These are phyloP conservation scores for Criorhina ranunculi DNA, from an alignment of 2,888 invertebrate genomes.

Conservation along the genomic window DNA sequence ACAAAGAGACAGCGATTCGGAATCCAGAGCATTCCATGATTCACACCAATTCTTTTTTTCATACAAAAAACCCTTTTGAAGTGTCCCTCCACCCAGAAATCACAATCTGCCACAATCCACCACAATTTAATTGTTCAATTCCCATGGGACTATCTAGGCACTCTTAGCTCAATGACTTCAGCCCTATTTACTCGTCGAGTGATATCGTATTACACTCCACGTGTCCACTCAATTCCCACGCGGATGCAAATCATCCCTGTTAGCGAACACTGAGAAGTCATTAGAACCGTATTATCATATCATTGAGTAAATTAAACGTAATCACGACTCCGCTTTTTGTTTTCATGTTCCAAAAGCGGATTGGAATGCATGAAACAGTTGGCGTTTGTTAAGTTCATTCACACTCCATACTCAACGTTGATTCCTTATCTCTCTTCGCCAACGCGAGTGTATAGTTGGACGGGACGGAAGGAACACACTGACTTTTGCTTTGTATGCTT, in stretches of 20 bases:
- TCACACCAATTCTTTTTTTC: no score
- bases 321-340: slow-evolving; percentile 46
- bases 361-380: slow-evolving; percentile 67
- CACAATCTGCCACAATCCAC: background rate
- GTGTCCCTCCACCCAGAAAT: background rate
- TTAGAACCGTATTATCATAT: slow-evolving; percentile 67
- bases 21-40: no score
- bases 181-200: background rate
- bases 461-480: slow-evolving; percentile 3
- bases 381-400: slow-evolving; percentile 63
- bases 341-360: slow-evolving; percentile 4
- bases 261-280: slow-evolving; percentile 50
- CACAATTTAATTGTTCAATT: no score
- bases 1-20: no score
- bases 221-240: slow-evolving; percentile 23
- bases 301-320: slow-evolving; percentile 71
- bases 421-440: slow-evolving; percentile 56
- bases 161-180: background rate
- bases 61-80: no score
- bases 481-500: slow-evolving; percentile 21
- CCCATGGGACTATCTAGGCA: background rate
- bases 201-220: slow-evolving; percentile 34
- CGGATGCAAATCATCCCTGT: slow-evolving; percentile 51
- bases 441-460: slow-evolving; percentile 45
- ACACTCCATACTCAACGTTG: slow-evolving; percentile 37